Evolutionary conservation across 1,140 invertebrate genomes (phyloP), one percentile per base, ranked within the genome.

Genomic region (Drosophila parabipectinata): DNA sequence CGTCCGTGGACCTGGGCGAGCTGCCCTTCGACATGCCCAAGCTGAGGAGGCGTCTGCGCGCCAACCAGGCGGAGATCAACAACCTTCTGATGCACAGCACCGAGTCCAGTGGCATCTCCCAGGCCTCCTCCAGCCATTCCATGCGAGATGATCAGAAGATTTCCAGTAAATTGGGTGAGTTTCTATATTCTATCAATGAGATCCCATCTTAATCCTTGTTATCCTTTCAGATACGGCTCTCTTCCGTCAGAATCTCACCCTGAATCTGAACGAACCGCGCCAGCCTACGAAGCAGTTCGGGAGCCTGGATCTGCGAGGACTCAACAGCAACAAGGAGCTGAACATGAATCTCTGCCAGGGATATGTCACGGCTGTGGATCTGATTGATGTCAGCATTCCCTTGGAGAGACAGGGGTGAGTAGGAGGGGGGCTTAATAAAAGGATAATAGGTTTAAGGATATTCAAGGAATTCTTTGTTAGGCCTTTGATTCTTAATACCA

Each of bases 21-120:
- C 93, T 97, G 66, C 96, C 97, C 14, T 98, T 97, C 85, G 97
- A 97, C 90, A 97, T 97, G 96, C 96, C 97, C 10, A 97, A 97
- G 92, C 92, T 98, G 41, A 93, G 96, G 53, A 93, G 96, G 30
- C 94, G 96, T 69, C 92, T 92, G 26, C 57, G 90, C 10, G 81
- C 90, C 57, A 91, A 91, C 51, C 91, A 92, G 62, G 74, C 79
- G 14, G 85, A 91, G 64, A 90, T 88, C 56, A 90, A 80, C 32
- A 90, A 89, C 48, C 85, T 90, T 10, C 66, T 90, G 64, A 92
- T 92, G 64, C 93, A 94, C 68, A 94, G 93, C 77, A 94, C 93
- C 32, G 94, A 95, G 75, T 94, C 94, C 14, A 95, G 94, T 80
- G 94, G 94, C 61, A 94, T 95, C 21, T 96, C 95, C 1, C 95